Percentiles rank a stretch among this genome's conserved stretches.
phyloP scores from a whole-genome alignment of 2,888 invertebrate genomes.

The Piscicola geometra region DNA sequence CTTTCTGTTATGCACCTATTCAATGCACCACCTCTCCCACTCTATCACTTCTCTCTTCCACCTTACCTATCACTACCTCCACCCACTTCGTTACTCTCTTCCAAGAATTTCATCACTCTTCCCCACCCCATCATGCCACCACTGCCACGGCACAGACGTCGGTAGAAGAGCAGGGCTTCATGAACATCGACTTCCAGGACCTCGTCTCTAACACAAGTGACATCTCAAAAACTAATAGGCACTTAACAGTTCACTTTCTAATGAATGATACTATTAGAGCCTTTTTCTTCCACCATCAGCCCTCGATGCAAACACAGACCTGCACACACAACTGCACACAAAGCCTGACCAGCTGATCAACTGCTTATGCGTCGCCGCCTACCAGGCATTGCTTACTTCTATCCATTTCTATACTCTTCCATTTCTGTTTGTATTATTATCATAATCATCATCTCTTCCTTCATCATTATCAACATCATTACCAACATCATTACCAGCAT shows the following conservation, averaged over 20 bases:
- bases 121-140: too few relatives aligned
- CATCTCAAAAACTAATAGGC: too few relatives aligned
- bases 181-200: slow-evolving; percentile 51
- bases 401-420: background rate
- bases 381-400: slow-evolving; percentile 61
- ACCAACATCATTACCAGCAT: background rate
- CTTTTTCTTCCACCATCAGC: background rate
- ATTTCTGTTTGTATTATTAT: background rate
- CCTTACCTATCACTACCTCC: too few relatives aligned
- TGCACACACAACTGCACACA: slow-evolving; percentile 65
- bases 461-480: too few relatives aligned
- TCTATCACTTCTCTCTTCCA: too few relatives aligned
- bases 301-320: slow-evolving; percentile 48
- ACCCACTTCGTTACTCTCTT: too few relatives aligned
- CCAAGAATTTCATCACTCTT: too few relatives aligned
- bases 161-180: slow-evolving; percentile 51
- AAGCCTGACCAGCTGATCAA: slow-evolving; percentile 67
- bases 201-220: slow-evolving; percentile 47
- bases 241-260: too few relatives aligned
- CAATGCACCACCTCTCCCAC: too few relatives aligned
- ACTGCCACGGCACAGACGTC: slow-evolving; percentile 46
- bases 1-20: too few relatives aligned
- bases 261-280: too few relatives aligned
- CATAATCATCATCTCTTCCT: too few relatives aligned
- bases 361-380: slow-evolving; percentile 72